phyloP scores from a whole-genome alignment of 2,113 vertebrate species.

The Hyperopisus bebe region DNA sequence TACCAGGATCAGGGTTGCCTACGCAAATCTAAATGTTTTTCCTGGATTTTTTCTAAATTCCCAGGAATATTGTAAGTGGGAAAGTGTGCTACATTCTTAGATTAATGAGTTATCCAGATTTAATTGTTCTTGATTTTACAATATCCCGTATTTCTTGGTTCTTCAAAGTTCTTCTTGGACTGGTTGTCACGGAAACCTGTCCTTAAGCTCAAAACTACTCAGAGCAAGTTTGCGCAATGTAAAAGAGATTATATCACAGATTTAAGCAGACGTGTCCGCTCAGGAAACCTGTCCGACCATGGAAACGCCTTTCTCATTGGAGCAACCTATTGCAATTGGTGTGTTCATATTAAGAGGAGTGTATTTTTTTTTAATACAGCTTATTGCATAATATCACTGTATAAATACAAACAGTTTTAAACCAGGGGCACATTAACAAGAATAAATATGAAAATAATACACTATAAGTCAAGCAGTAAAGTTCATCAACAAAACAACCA shows the following conservation, averaged over 20 bases:
- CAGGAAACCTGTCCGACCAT: not conserved
- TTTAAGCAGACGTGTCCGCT: not conserved
- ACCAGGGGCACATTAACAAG: not conserved
- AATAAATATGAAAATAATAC: not conserved
- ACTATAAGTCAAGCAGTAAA: not conserved
- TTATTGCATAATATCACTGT: not conserved
- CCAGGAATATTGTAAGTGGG: not conserved
- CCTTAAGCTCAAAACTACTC: not conserved
- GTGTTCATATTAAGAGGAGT: not conserved
- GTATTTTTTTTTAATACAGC: not conserved
- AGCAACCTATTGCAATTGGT: not conserved
- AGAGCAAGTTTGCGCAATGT: not conserved
- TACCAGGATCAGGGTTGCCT: not conserved
- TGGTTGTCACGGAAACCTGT: not conserved
- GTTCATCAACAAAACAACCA: not conserved
- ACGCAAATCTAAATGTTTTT: not conserved
- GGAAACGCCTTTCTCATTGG: not conserved
- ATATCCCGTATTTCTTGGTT: not conserved
- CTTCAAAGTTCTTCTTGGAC: not conserved
- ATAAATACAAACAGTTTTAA: not conserved
- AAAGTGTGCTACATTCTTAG: not conserved
- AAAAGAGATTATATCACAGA: not conserved
- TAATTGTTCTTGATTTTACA: not conserved
- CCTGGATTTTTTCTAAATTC: not conserved
- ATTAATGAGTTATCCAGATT: not conserved